phyloP scores from a whole-genome alignment of 2,888 invertebrate species.

The Sussaba pulchella region DNA sequence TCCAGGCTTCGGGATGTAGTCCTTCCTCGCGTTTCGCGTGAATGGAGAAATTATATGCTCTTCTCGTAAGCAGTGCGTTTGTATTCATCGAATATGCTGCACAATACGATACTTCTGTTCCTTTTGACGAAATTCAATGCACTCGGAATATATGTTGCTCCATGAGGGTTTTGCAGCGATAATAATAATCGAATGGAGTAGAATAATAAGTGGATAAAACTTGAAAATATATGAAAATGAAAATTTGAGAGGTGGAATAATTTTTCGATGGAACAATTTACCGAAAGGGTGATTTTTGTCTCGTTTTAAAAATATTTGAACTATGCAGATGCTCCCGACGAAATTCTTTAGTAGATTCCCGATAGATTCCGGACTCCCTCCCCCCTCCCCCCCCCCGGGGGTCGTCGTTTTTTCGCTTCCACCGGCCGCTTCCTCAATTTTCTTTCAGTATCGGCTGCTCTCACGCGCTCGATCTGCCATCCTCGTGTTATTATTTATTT shows the following conservation, averaged over 20 bases:
- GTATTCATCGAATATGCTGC: not conserved
- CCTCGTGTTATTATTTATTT: conserved; percentile 59
- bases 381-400: too few relatives aligned
- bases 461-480: conserved; percentile 24
- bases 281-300: not conserved
- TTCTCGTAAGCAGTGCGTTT: not conserved
- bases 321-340: not conserved
- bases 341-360: conserved; percentile 25
- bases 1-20: not conserved
- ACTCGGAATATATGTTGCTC: not conserved
- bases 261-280: not conserved
- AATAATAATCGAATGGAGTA: too few relatives aligned
- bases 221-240: too few relatives aligned
- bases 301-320: not conserved
- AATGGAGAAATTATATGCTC: conserved; percentile 3
- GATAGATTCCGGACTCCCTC: conserved; percentile 34
- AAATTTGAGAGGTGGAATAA: too few relatives aligned
- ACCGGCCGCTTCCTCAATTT: not conserved
- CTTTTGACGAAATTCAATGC: not conserved
- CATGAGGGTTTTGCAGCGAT: too few relatives aligned
- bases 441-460: conserved; percentile 15
- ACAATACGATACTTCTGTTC: not conserved
- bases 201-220: too few relatives aligned
- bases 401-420: conserved; percentile 7
- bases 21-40: conserved; percentile 9